Base-by-base conservation (phyloP, 1,140 invertebrate species). In the Manduca sexta region DNA sequence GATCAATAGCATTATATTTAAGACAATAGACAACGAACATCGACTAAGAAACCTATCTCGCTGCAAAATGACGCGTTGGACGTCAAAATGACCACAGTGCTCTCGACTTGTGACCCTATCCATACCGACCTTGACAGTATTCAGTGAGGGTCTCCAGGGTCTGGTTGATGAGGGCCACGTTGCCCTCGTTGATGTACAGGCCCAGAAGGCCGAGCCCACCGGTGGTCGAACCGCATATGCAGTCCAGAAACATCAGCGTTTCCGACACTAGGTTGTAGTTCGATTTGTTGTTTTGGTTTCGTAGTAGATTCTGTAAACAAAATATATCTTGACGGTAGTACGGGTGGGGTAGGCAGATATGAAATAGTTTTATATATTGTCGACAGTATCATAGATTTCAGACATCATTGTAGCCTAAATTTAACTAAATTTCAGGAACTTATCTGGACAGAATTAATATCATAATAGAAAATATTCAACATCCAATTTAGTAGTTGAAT, bases 201-300 rank as follows among this genome's bases (percentile, higher is more conserved):
- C 98, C 98, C 8, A 99, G 89, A 0, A 99, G 88, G 0, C 98
- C 98, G 0, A 99, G 88, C 8, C 97, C 97, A 5, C 98, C 98
- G 0, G 98, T 99, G 0, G 98, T 99, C 6, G 97, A 99, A n/a
- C 98, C 98, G 86, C 98, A 99, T 54, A 99, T 99, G 71, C 97
- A 98, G 84, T 99, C 98, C 56, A 99, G 88, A 82, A 99, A 99
- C 92, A 97, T 96, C 0, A 99, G 88, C 0, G 98, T 99, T 87
- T 99, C 97, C 1, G 97, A 98, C 0, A 98, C 97, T 30, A 99
- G 81, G 87, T 99, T 99, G 77, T 94, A 98, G 73, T 98, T 97
- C 0, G 93, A 95, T 86, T 98, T 98, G 83, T 97, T 98, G 78
- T 94, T 96, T 87, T 99, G 98, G 82, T 96, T 93, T 0, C 98